A percentile compares a stretch with the other conserved stretches of the same genome.
Evolutionary conservation across 2,113 vertebrate genomes (phyloP).

Genomic region (Takifugu bimaculatus): DNA sequence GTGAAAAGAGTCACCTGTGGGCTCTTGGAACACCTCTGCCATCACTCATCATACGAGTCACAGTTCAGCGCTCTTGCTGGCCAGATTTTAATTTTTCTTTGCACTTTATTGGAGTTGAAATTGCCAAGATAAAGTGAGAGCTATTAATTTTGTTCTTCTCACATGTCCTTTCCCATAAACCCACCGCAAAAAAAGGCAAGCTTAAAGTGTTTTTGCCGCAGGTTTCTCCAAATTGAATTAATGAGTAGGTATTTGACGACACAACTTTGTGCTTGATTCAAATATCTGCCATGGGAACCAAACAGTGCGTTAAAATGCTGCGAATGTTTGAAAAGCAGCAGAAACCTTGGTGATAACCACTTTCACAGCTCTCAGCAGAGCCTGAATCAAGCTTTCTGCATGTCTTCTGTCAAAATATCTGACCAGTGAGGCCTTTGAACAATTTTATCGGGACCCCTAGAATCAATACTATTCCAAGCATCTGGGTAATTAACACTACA

Average conservation of each 20-base stretch:
- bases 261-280: conserved; percentile 50
- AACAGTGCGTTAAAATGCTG: conserved; percentile 41
- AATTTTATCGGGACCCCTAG: conserved; percentile 23
- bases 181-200: not conserved
- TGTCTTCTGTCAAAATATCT: conserved; percentile 24
- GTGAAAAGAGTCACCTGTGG: conserved; percentile 75
- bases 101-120: conserved; percentile 73
- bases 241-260: conserved; percentile 53
- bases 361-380: conserved; percentile 54
- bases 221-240: conserved; percentile 42
- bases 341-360: conserved; percentile 56
- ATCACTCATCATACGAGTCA: conserved; percentile 63
- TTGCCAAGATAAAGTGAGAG: conserved; percentile 73
- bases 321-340: conserved; percentile 46
- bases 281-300: conserved; percentile 50
- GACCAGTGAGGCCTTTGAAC: conserved; percentile 30
- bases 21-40: conserved; percentile 52
- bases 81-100: conserved; percentile 60
- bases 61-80: conserved; percentile 47
- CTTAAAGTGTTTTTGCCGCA: conserved; percentile 31
- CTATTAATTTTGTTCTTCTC: conserved; percentile 63
- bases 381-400: conserved; percentile 35
- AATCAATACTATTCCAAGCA: conserved; percentile 18
- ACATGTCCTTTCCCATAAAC: conserved; percentile 6
- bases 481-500: conserved; percentile 1